These are phyloP conservation scores for Chrysolina americana DNA, from an alignment of 2,888 invertebrate genomes.

Conservation along the genomic window DNA sequence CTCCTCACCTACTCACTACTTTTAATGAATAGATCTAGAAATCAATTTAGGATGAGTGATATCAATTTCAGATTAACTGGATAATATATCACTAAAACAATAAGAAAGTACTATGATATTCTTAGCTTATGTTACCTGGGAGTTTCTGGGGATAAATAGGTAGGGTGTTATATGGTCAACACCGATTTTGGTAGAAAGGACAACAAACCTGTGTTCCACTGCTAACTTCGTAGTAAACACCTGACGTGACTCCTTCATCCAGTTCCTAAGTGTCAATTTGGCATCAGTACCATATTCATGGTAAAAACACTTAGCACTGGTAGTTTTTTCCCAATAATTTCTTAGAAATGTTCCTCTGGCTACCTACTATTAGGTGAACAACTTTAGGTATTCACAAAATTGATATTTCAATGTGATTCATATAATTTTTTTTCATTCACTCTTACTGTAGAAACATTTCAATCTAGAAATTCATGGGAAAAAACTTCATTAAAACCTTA, in stretches of 20 bases:
- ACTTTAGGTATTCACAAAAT: too few relatives aligned
- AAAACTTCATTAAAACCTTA: neutral
- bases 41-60: neutral
- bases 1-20: too few relatives aligned
- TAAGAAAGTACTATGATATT: slow-evolving; percentile 40
- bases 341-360: neutral
- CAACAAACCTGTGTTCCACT: slow-evolving; percentile 69
- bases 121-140: slow-evolving; percentile 39
- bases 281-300: slow-evolving; percentile 54
- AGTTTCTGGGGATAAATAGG: slow-evolving; percentile 15
- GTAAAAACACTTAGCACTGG: slow-evolving; percentile 65
- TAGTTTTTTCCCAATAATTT: slow-evolving; percentile 48
- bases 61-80: neutral
- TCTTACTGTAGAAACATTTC: too few relatives aligned
- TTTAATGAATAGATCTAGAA: too few relatives aligned
- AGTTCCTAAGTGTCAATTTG: slow-evolving; percentile 69
- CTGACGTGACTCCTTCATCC: slow-evolving; percentile 68
- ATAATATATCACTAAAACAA: neutral
- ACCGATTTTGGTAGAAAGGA: slow-evolving; percentile 56
- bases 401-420: too few relatives aligned
- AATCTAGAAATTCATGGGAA: too few relatives aligned
- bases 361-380: too few relatives aligned
- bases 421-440: too few relatives aligned
- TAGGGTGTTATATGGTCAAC: slow-evolving; percentile 34
- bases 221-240: slow-evolving; percentile 68